A percentile compares a stretch with the other conserved stretches of the same genome.
phyloP scores from a whole-genome alignment of 2,888 invertebrate genomes.

The Cataglyphis livida region DNA sequence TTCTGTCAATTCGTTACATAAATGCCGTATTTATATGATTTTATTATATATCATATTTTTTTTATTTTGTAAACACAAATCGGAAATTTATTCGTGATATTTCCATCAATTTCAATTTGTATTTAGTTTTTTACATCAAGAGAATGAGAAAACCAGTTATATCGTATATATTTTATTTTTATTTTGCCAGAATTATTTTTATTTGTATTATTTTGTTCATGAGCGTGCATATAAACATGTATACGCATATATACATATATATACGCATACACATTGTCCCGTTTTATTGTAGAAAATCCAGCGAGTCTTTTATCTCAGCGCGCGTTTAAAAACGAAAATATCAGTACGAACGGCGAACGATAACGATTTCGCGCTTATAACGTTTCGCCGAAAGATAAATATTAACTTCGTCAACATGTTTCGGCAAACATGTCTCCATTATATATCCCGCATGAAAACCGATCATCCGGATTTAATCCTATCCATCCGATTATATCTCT shows the following conservation, averaged over 20 bases:
- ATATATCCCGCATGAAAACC: conserved; percentile 40
- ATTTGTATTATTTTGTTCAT: not conserved
- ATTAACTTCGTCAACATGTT: conserved; percentile 40
- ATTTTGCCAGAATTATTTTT: not conserved
- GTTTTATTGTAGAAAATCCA: conserved; percentile 11
- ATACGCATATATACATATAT: too few relatives aligned
- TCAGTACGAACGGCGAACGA: not conserved
- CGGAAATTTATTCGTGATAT: conserved; percentile 6
- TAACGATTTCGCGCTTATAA: conserved; percentile 29
- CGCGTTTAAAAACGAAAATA: conserved; percentile 25
- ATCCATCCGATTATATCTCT: conserved; percentile 12
- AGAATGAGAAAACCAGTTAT: not conserved
- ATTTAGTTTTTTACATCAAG: conserved; percentile 8
- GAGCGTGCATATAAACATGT: not conserved
- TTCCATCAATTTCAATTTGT: conserved; percentile 13
- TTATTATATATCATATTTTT: not conserved
- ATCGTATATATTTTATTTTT: not conserved
- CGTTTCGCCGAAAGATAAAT: conserved; percentile 42
- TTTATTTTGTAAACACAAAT: not conserved
- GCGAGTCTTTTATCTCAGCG: not conserved
- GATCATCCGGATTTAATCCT: conserved; percentile 35
- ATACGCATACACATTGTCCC: not conserved
- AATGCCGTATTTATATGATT: not conserved
- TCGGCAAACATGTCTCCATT: conserved; percentile 25
- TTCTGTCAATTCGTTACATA: conserved; percentile 2